These are phyloP conservation scores for Poeciliopsis infans DNA, from an alignment of 2,797 vertebrate species.

Conservation along the genomic window DNA sequence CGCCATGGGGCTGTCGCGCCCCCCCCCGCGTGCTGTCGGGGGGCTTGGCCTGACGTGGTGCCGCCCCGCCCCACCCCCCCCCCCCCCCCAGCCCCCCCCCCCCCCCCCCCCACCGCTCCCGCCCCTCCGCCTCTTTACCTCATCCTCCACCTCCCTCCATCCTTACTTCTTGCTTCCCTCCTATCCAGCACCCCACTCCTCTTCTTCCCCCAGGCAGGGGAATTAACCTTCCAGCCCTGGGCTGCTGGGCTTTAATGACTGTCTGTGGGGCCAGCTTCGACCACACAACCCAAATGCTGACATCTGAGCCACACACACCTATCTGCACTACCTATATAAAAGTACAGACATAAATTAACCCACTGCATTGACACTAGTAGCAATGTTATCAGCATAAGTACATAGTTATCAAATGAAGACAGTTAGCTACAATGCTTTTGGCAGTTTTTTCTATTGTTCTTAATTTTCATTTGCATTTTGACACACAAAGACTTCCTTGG, in stretches of 20 bases:
- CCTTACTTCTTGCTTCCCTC: constrained; percentile 55
- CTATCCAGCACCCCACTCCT: constrained; percentile 38
- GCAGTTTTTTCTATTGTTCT: neutral
- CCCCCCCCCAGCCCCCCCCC: too few species aligned
- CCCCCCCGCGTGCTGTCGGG: too few species aligned
- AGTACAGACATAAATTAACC: constrained; percentile 16
- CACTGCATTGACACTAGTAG: constrained; percentile 18
- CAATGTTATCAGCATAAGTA: constrained; percentile 22
- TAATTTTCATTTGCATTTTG: neutral
- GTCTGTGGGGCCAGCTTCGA: constrained; percentile 67
- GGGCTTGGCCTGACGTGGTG: too few species aligned
- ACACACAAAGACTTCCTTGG: neutral
- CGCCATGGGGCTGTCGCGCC: too few species aligned
- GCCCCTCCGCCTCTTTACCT: constrained; percentile 5
- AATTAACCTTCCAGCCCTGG: constrained; percentile 78
- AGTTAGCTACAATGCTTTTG: neutral
- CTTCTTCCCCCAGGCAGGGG: constrained; percentile 57
- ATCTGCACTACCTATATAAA: constrained; percentile 14
- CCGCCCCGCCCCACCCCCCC: too few species aligned
- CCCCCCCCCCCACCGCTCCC: constrained; percentile 1
- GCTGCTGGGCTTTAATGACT: constrained; percentile 79
- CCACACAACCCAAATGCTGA: constrained; percentile 77
- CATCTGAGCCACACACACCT: constrained; percentile 76
- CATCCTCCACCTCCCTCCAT: constrained; percentile 47
- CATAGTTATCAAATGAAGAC: constrained; percentile 13